Evolutionary conservation across 2,113 vertebrate genomes (phyloP).

Genomic region (Sturnus vulgaris): DNA sequence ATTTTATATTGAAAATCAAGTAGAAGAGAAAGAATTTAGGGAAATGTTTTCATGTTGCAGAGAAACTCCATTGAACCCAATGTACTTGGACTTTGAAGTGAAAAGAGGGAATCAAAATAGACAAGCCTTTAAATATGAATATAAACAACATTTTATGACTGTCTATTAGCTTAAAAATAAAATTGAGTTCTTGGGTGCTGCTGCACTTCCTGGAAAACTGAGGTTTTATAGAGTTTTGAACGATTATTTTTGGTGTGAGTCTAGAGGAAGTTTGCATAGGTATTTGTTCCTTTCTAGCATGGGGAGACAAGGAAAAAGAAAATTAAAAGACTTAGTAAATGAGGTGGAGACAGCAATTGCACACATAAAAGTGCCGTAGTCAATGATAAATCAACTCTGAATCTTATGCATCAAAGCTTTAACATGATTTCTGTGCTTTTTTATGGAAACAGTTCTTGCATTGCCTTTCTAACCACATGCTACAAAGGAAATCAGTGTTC

Average conservation of each 20-base stretch:
- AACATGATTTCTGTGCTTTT: not conserved
- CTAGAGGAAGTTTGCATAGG: not conserved
- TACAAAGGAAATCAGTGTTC: not conserved
- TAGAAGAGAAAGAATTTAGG: not conserved
- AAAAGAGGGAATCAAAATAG: not conserved
- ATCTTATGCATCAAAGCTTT: not conserved
- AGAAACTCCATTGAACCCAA: not conserved
- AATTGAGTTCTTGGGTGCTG: not conserved
- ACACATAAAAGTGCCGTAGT: not conserved
- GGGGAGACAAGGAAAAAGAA: not conserved
- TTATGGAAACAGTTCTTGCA: not conserved
- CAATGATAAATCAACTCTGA: not conserved
- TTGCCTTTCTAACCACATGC: not conserved
- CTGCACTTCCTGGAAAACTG: not conserved
- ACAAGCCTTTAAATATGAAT: not conserved
- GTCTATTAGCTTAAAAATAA: not conserved
- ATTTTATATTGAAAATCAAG: not conserved
- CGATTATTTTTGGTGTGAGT: not conserved
- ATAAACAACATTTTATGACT: not conserved
- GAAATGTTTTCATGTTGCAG: not conserved
- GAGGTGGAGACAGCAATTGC: not conserved
- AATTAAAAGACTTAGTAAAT: slow-evolving; percentile 4
- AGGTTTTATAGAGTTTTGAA: not conserved
- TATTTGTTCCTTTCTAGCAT: slow-evolving; percentile 4
- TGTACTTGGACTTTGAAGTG: not conserved